Evolutionary conservation across 2,797 vertebrate species (phyloP).

Genomic region (Nothura maculosa): DNA sequence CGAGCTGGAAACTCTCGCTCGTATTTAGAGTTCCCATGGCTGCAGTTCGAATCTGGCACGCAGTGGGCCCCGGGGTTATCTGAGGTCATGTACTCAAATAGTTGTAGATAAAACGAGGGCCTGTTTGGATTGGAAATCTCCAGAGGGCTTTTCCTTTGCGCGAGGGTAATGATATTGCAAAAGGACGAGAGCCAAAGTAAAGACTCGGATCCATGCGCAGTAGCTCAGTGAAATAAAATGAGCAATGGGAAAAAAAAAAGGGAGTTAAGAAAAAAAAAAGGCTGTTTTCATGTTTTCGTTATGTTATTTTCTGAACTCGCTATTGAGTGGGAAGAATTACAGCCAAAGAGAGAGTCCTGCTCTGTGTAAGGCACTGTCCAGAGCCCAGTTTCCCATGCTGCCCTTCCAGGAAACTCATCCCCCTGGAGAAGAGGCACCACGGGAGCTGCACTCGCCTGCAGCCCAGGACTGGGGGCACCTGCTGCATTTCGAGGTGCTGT

Average conservation of each 20-base stretch:
- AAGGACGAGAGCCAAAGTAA: conserved; percentile 63
- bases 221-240: conserved; percentile 62
- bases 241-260: conserved; percentile 7
- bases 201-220: conserved; percentile 32
- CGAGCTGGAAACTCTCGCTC: conserved; percentile 37
- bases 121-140: conserved; percentile 75
- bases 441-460: rapidly evolving
- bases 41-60: conserved; percentile 57
- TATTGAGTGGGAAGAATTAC: not conserved
- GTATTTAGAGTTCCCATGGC: conserved; percentile 71
- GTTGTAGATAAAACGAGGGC: conserved; percentile 70
- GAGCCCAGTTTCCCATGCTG: rapidly evolving
- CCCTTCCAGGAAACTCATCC: not conserved
- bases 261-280: not conserved
- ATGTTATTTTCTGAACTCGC: conserved; percentile 53
- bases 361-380: not conserved
- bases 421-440: rapidly evolving
- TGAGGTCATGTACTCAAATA: conserved; percentile 72
- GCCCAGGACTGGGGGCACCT: not conserved
- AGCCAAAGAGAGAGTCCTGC: conserved; percentile 51
- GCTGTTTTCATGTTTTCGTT: conserved; percentile 38
- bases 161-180: conserved; percentile 38
- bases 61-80: conserved; percentile 58
- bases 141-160: conserved; percentile 66
- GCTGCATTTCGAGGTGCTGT: no score